Evolutionary conservation across 23 tunicate species (phyloP), one percentile per base, ranked within the genome.

Genomic region (Oikopleura dioica): DNA sequence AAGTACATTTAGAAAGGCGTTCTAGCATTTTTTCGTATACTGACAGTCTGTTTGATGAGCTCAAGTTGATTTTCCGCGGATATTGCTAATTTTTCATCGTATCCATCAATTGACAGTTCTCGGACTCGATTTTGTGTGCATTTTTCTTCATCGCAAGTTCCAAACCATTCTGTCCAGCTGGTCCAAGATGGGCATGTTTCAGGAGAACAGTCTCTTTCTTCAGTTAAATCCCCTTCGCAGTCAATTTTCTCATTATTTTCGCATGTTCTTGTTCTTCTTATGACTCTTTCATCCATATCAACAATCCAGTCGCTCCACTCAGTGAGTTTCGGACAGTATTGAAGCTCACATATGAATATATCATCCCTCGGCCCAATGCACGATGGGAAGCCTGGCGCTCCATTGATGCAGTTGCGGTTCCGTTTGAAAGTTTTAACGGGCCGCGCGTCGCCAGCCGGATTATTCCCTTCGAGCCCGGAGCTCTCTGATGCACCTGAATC

Each of bases 101-200:
- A n/a, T n/a, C n/a, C n/a, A n/a, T n/a, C n/a, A n/a, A n/a, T n/a
- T n/a, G n/a, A n/a, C n/a, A n/a, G n/a, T n/a, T n/a, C n/a, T n/a
- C n/a, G 83, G 37, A 76, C 30, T 76, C 95, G 78, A 34, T 21
- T 0, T 28, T 38, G 51, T 1, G 80, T 68, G 29, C 81, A 36
- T 35, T 63, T 21, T 23, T 87, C 95, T 31, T 87, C 95, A 36
- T 82, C 87, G 58, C 95, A 87, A 9, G 95, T 80, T 1, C 24
- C 68, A 5, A 77, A 58, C 51, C 95, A 87, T 37, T 55, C 80
- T 34, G 79, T 36, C 82, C 84, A 83, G 34, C 35, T 37, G 30
- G 79, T 63, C n/a, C n/a, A n/a, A n/a, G n/a, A n/a, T n/a, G n/a
- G n/a, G n/a, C n/a, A n/a, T n/a, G n/a, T n/a, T n/a, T n/a, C n/a